Evolutionary conservation across 2,888 invertebrate genomes (phyloP).

Genomic region (Anthrax anthrax): DNA sequence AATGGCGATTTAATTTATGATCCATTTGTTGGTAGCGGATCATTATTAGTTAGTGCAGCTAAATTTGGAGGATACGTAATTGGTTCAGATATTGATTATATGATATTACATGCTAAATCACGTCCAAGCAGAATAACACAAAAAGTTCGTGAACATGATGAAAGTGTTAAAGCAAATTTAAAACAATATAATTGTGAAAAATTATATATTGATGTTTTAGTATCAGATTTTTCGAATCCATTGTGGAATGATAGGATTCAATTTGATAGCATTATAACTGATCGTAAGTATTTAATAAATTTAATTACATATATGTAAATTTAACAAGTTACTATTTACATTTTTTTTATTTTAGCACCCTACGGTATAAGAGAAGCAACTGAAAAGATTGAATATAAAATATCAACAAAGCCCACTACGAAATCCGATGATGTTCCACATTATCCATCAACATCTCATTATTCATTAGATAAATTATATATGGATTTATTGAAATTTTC

Average conservation of each 20-base stretch:
- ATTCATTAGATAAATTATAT: conserved; percentile 68
- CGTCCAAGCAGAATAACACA: conserved; percentile 65
- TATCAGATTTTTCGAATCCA: conserved; percentile 80
- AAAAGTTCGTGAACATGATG: conserved; percentile 65
- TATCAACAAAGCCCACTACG: conserved; percentile 35
- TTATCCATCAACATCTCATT: conserved; percentile 73
- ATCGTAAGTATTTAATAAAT: conserved; percentile 52
- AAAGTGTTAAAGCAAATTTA: conserved; percentile 80
- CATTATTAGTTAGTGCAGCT: conserved; percentile 74
- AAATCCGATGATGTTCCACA: conserved; percentile 50
- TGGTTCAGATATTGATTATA: conserved; percentile 87
- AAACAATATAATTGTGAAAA: conserved; percentile 66
- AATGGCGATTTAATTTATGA: conserved; percentile 69
- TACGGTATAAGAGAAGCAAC: conserved; percentile 94
- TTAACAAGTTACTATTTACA: neutral
- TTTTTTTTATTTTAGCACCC: conserved; percentile 54
- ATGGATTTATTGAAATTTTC: conserved; percentile 74
- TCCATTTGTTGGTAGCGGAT: conserved; percentile 75
- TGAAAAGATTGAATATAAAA: conserved; percentile 47
- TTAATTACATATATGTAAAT: neutral
- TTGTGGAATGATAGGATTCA: conserved; percentile 55
- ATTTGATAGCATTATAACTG: conserved; percentile 90
- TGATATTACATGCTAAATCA: conserved; percentile 80
- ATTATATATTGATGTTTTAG: conserved; percentile 71
- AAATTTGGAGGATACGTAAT: conserved; percentile 75